Percentiles rank a stretch among this genome's conserved stretches.
These are phyloP conservation scores for Gallinago paraguaiae DNA, from an alignment of 2,113 vertebrate species.

Conservation along the genomic window DNA sequence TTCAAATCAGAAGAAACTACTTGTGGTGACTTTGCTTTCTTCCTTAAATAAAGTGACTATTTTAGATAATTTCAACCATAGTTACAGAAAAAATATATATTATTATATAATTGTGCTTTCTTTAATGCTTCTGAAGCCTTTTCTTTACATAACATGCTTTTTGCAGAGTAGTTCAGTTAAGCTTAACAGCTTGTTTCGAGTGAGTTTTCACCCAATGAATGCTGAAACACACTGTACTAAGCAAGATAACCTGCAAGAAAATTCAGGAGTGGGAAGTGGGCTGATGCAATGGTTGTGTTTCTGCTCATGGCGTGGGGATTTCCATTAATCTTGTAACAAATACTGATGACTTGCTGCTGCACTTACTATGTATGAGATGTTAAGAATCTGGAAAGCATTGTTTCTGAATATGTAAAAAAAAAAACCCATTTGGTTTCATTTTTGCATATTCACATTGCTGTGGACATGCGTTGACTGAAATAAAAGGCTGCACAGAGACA, in stretches of 20 bases:
- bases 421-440: neutral
- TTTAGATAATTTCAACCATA: neutral
- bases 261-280: neutral
- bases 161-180: neutral
- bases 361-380: neutral
- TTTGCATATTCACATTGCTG: neutral
- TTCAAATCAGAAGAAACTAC: constrained; percentile 18
- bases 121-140: neutral
- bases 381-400: neutral
- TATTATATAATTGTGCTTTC: neutral
- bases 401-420: neutral
- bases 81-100: neutral
- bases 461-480: neutral
- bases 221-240: neutral
- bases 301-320: neutral
- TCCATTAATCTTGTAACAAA: neutral
- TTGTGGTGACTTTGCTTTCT: constrained; percentile 3
- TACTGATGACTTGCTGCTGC: neutral
- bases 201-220: neutral
- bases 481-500: neutral
- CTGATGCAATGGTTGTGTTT: neutral
- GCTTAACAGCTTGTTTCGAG: neutral
- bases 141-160: neutral
- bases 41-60: neutral
- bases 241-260: neutral